Percentiles rank a stretch among this genome's conserved stretches.
Conservation (phyloP, 1,140 invertebrate genomes). For the Galleria mellonella region DNA sequence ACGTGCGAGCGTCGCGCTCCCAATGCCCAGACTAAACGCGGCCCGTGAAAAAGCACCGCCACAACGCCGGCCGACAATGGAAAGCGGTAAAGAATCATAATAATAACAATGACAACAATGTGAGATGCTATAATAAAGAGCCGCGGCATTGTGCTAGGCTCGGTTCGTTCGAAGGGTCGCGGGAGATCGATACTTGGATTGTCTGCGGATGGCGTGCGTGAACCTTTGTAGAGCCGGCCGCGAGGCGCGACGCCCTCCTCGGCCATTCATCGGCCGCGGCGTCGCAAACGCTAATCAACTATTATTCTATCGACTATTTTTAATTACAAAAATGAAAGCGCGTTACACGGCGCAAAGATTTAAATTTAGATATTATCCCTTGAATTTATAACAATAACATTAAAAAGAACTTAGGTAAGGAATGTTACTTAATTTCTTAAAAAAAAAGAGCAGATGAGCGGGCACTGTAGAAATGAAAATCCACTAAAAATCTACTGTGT, state of each 20-base stretch:
- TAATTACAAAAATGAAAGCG: background rate
- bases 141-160: slow-evolving; percentile 64
- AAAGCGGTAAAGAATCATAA: slow-evolving; percentile 75
- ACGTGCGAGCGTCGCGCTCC: slow-evolving; percentile 69
- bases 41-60: slow-evolving; percentile 71
- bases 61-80: slow-evolving; percentile 70
- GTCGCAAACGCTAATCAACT: slow-evolving; percentile 43
- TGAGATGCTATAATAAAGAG: slow-evolving; percentile 74
- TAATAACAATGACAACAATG: slow-evolving; percentile 75
- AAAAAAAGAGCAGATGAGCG: too few species aligned
- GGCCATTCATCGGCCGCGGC: slow-evolving; percentile 36
- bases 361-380: too few species aligned
- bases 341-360: too few species aligned
- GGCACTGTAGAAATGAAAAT: too few species aligned
- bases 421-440: too few species aligned
- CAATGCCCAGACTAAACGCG: slow-evolving; percentile 71
- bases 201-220: slow-evolving; percentile 63
- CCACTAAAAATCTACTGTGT: too few species aligned
- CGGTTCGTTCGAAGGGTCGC: slow-evolving; percentile 66
- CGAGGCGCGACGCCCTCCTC: slow-evolving; percentile 37
- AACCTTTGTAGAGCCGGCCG: slow-evolving; percentile 41
- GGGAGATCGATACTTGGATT: slow-evolving; percentile 67
- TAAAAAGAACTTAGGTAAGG: too few species aligned
- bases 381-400: too few species aligned
- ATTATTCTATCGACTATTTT: slow-evolving; percentile 28